phyloP scores from a whole-genome alignment of 2,797 vertebrate species.

The Hydrocynus forskahlii region DNA sequence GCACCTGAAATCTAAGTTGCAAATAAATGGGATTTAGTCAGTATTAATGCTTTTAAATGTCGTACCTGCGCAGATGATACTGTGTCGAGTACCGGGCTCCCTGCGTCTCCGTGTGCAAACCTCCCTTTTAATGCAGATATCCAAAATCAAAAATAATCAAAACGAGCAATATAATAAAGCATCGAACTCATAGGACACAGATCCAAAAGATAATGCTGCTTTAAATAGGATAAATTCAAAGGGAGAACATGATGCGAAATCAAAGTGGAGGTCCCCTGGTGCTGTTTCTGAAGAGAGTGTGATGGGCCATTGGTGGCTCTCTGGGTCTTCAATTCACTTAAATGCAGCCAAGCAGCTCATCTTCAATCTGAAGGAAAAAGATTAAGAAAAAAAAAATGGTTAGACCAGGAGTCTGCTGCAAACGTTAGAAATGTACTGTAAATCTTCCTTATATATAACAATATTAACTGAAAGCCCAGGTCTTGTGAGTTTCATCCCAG shows the following conservation, averaged over 20 bases:
- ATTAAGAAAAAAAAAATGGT: neutral
- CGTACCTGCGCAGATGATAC: constrained; percentile 41
- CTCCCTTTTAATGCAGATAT: constrained; percentile 46
- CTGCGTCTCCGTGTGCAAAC: constrained; percentile 29
- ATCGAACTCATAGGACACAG: constrained; percentile 37
- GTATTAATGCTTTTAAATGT: constrained; percentile 52
- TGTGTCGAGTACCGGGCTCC: constrained; percentile 17
- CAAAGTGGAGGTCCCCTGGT: constrained; percentile 34
- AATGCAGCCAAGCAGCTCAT: constrained; percentile 15
- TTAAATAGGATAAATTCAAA: constrained; percentile 20
- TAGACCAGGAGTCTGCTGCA: neutral
- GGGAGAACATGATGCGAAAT: constrained; percentile 24
- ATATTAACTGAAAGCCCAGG: neutral
- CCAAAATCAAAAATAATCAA: constrained; percentile 17
- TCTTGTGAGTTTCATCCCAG: neutral
- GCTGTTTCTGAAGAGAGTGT: constrained; percentile 20
- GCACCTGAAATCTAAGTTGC: constrained; percentile 58
- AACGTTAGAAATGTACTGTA: neutral
- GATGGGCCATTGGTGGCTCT: neutral
- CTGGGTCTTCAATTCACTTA: constrained; percentile 7
- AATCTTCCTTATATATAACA: neutral
- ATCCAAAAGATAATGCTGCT: constrained; percentile 28
- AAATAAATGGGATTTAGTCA: constrained; percentile 55
- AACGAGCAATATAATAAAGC: constrained; percentile 36
- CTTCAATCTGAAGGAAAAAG: constrained; percentile 48